These are phyloP conservation scores for Typhlomys cinereus DNA, from an alignment of 2,113 vertebrate genomes.

Conservation along the genomic window DNA sequence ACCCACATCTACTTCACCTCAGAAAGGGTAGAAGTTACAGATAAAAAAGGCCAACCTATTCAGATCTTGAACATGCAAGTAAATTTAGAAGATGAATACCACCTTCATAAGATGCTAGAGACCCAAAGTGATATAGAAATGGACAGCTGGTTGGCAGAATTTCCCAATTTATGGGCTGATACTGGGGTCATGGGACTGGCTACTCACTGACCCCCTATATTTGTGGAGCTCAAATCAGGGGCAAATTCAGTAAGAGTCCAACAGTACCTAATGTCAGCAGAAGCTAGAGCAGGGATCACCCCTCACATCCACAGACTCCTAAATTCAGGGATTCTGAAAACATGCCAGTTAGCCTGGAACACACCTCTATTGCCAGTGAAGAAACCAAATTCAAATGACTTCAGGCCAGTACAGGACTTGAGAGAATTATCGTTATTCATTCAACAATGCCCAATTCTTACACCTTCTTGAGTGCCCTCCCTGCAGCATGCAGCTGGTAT, in stretches of 20 bases:
- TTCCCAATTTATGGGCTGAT: background rate
- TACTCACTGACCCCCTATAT: rapidly evolving
- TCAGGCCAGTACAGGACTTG: background rate
- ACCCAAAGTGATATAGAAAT: too few species aligned
- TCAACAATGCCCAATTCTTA: background rate
- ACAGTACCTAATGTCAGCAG: background rate
- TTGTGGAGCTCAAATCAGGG: background rate
- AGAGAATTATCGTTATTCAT: background rate
- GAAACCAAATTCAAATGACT: background rate
- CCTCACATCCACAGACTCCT: too few species aligned
- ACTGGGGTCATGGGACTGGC: background rate
- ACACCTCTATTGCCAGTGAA: background rate
- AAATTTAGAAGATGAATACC: background rate
- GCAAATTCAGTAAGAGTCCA: rapidly evolving
- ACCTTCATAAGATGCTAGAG: background rate
- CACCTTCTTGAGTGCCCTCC: background rate
- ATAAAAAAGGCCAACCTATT: rapidly evolving
- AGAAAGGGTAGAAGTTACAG: background rate
- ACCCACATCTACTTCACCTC: background rate
- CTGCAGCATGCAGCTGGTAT: background rate
- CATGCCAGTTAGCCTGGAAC: background rate
- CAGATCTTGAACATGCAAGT: rapidly evolving
- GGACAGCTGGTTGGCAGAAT: too few species aligned
- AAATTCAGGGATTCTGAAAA: too few species aligned
- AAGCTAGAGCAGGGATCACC: background rate